These are phyloP conservation scores for Arrhopalites spinosus DNA, from an alignment of 2,888 invertebrate species.

Conservation along the genomic window DNA sequence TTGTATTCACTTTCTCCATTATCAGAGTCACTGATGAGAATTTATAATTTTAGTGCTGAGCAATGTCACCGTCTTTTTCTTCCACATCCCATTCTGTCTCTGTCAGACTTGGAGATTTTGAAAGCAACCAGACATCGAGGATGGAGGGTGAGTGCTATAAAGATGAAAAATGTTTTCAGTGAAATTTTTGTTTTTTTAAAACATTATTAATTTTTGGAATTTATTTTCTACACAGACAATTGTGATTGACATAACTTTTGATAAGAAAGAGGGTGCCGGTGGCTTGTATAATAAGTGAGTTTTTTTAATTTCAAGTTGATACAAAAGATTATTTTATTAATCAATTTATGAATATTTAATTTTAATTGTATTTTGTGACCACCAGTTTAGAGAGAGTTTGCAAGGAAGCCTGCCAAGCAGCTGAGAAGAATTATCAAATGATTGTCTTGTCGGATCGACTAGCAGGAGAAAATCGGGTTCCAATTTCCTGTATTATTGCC, in stretches of 20 bases:
- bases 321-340: too few species aligned
- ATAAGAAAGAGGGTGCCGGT: constrained; percentile 71
- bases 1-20: too few species aligned
- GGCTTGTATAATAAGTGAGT: too few species aligned
- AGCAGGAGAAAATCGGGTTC: constrained; percentile 67
- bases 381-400: constrained; percentile 81
- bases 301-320: too few species aligned
- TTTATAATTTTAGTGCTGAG: too few species aligned
- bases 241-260: constrained; percentile 88
- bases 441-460: constrained; percentile 80
- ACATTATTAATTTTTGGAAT: not conserved
- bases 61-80: constrained; percentile 91
- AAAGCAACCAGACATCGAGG: constrained; percentile 81
- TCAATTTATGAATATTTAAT: too few species aligned
- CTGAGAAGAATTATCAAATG: constrained; percentile 77
- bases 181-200: not conserved
- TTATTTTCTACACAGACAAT: constrained; percentile 65
- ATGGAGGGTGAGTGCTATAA: constrained; percentile 74
- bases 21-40: too few species aligned
- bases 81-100: constrained; percentile 90
- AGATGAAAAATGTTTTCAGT: not conserved
- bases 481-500: constrained; percentile 80
- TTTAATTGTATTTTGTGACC: too few species aligned
- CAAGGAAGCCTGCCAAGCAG: constrained; percentile 79
- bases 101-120: constrained; percentile 85